These are phyloP conservation scores for Agrotis puta DNA, from an alignment of 2,888 invertebrate species.

Conservation along the genomic window DNA sequence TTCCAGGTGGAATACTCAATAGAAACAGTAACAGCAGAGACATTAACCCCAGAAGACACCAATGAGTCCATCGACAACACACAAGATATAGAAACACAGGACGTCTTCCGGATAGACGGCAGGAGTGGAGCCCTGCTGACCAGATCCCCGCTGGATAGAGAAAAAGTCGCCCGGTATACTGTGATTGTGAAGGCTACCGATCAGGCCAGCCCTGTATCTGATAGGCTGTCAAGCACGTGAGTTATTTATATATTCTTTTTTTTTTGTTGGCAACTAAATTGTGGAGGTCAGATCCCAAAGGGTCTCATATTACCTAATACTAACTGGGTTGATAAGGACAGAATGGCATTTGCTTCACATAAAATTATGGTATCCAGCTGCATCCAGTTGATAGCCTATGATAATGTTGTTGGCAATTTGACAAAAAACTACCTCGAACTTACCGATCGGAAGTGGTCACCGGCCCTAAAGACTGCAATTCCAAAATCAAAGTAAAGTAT, in stretches of 20 bases:
- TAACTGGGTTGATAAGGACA: too few relatives aligned
- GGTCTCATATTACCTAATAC: too few relatives aligned
- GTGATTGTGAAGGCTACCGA: slow-evolving; percentile 96
- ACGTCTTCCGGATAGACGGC: slow-evolving; percentile 96
- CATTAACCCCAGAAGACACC: slow-evolving; percentile 72
- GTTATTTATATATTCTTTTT: slow-evolving; percentile 43
- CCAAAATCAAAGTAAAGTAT: too few relatives aligned
- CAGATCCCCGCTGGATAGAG: slow-evolving; percentile 95
- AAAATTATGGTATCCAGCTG: too few relatives aligned
- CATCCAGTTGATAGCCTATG: too few relatives aligned
- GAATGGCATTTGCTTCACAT: too few relatives aligned
- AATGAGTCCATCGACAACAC: slow-evolving; percentile 80
- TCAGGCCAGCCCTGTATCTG: slow-evolving; percentile 94
- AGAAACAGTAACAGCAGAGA: slow-evolving; percentile 92
- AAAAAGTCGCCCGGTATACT: slow-evolving; percentile 96
- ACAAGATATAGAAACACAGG: slow-evolving; percentile 90
- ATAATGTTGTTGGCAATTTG: too few relatives aligned
- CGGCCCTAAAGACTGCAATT: too few relatives aligned
- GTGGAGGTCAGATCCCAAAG: too few relatives aligned
- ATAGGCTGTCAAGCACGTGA: slow-evolving; percentile 94
- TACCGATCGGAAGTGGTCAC: too few relatives aligned
- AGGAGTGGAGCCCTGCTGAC: slow-evolving; percentile 97
- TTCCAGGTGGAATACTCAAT: slow-evolving; percentile 94
- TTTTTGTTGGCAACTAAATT: too few relatives aligned
- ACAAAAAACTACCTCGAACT: too few relatives aligned